Base-by-base conservation (phyloP, 1,140 invertebrate species). In the Drosophila oshimai region DNA sequence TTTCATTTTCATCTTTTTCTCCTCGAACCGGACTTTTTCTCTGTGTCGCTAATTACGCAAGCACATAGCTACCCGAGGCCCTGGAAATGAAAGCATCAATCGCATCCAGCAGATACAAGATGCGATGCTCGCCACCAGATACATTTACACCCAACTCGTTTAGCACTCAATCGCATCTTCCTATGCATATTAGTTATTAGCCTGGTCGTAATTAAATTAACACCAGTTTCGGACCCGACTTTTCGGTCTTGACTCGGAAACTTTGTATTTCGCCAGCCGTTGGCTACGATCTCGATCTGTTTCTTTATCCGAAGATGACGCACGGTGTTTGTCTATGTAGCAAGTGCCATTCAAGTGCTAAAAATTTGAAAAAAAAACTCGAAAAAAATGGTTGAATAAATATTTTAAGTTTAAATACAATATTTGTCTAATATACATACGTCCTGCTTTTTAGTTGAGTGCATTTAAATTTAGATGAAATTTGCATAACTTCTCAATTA, bases 111-210 rank as follows among this genome's bases (percentile, higher is more conserved):
- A 51, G 65, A 69, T 69, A 58, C 58, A 34, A 44, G 31, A 70
- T 37, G 17, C 37, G 41, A 24, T 73, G 36, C 37, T 26, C 28
- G 37, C 54, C 28, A 22, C 42, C 17, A 62, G 24, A 57, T 51
- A 61, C 50, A 46, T 51, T 46, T 57, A 26, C 50, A 64, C 49
- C 46, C 60, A 45, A 60, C 54, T 42, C 45, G 22, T 61, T 60
- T 61, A 71, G 45, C 54, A 50, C 45, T 60, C 54, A 50, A 70
- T 58, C 51, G 70, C 64, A 71, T 84, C 55, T 72, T 72, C 71
- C 55, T 86, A 86, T 86, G 80, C 65, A 86, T 71, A 86, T 86
- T 73, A 78, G 61, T 86, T 86, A 79, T 79, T 86, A 76, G 60
- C 29, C 39, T 29, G 54, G 55, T 87, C 68, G 49, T 86, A 86